Evolutionary conservation across 2,888 invertebrate species (phyloP).

Genomic region (Griposia aprilina): DNA sequence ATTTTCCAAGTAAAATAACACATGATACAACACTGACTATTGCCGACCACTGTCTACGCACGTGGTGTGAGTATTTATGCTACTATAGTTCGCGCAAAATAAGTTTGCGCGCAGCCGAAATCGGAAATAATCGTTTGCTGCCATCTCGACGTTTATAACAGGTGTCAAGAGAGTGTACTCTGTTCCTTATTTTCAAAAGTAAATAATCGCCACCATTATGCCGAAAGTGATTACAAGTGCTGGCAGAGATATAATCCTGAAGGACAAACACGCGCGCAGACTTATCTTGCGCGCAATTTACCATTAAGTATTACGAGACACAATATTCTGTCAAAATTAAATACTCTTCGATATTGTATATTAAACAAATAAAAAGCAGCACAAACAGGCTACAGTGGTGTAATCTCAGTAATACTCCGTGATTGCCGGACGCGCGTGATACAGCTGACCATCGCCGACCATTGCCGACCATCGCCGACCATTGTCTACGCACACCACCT

Average conservation of each 20-base stretch:
- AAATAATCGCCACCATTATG: too few species aligned
- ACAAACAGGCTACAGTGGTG: slow-evolving; percentile 58
- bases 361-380: slow-evolving; percentile 50
- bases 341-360: not conserved
- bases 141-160: too few species aligned
- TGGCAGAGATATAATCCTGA: too few species aligned
- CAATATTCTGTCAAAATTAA: slow-evolving; percentile 25
- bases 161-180: too few species aligned
- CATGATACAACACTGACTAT: not conserved
- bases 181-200: too few species aligned
- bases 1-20: not conserved
- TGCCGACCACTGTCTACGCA: not conserved
- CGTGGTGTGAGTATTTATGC: too few species aligned
- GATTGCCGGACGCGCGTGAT: slow-evolving; percentile 71
- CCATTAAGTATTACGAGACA: not conserved
- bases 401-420: slow-evolving; percentile 70
- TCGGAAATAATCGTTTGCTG: too few species aligned
- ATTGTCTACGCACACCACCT: slow-evolving; percentile 72
- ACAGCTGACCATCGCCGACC: slow-evolving; percentile 44
- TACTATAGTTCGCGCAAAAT: too few species aligned
- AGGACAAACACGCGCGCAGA: too few species aligned
- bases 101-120: too few species aligned
- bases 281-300: too few species aligned
- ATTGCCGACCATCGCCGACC: slow-evolving; percentile 25
- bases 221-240: too few species aligned